These are phyloP conservation scores for Drosophila biarmipes DNA, from an alignment of 1,140 invertebrate species.

Conservation along the genomic window DNA sequence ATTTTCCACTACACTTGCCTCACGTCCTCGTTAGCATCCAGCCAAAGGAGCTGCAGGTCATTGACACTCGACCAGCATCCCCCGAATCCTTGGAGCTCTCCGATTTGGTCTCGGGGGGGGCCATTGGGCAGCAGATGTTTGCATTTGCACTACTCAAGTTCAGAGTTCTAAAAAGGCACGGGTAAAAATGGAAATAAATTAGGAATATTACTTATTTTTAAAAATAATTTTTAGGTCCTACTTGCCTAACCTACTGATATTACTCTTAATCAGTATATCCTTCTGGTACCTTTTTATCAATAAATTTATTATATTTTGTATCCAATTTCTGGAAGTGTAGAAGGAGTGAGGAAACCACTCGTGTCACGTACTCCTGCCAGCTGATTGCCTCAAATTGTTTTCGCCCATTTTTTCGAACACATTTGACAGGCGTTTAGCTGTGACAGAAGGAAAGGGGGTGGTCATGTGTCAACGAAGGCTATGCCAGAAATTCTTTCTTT, in stretches of 20 bases:
- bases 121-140: slow-evolving; percentile 67
- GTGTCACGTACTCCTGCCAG: slow-evolving; percentile 70
- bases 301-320: neutral
- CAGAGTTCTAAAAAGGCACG: slow-evolving; percentile 33
- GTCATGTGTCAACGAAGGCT: neutral
- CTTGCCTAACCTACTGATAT: too few species aligned
- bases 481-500: slow-evolving; percentile 10
- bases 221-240: too few species aligned
- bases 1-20: slow-evolving; percentile 78
- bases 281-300: neutral
- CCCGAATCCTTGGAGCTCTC: slow-evolving; percentile 4
- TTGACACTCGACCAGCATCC: slow-evolving; percentile 48
- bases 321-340: slow-evolving; percentile 18
- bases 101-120: slow-evolving; percentile 18
- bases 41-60: slow-evolving; percentile 51
- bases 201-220: neutral
- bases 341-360: slow-evolving; percentile 24
- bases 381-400: slow-evolving; percentile 80
- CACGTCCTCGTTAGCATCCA: slow-evolving; percentile 73
- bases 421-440: slow-evolving; percentile 68
- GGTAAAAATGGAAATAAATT: neutral
- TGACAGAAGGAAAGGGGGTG: slow-evolving; percentile 22
- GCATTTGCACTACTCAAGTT: slow-evolving; percentile 56
- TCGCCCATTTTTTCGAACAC: slow-evolving; percentile 69
- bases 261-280: neutral